These are phyloP conservation scores for Prolemur simus DNA, from an alignment of 2,113 vertebrate species.

Conservation along the genomic window DNA sequence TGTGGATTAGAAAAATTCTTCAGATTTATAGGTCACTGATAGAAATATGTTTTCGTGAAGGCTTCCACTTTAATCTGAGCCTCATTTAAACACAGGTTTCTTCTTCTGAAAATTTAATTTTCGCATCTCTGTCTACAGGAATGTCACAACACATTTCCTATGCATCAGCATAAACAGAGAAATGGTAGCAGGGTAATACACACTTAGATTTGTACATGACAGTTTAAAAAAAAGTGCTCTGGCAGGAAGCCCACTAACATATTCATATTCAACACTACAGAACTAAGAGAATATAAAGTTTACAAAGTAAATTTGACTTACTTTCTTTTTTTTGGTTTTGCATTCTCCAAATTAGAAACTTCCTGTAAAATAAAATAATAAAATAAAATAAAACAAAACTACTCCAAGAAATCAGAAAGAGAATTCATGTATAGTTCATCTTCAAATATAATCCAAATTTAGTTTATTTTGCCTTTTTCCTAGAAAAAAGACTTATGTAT, in stretches of 20 bases:
- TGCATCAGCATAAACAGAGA: slow-evolving; percentile 54
- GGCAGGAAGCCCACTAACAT: slow-evolving; percentile 7
- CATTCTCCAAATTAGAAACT: slow-evolving; percentile 80
- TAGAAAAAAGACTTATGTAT: neutral
- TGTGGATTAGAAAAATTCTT: slow-evolving; percentile 77
- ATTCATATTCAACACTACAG: slow-evolving; percentile 41
- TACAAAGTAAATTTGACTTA: slow-evolving; percentile 81
- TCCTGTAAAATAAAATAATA: slow-evolving; percentile 80
- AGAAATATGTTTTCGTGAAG: slow-evolving; percentile 68
- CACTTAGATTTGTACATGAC: neutral
- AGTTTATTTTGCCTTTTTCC: neutral
- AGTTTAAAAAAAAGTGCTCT: neutral
- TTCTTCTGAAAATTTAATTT: slow-evolving; percentile 63
- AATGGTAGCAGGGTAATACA: neutral
- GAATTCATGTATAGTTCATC: neutral
- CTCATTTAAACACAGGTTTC: slow-evolving; percentile 8
- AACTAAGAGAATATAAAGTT: slow-evolving; percentile 44
- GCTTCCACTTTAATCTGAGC: slow-evolving; percentile 73
- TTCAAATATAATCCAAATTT: neutral
- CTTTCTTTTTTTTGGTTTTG: slow-evolving; percentile 84
- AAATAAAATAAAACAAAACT: slow-evolving; percentile 48
- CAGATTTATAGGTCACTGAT: slow-evolving; percentile 80
- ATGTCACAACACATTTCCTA: neutral
- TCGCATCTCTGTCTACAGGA: neutral
- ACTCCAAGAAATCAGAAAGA: slow-evolving; percentile 36